Conservation (phyloP, 2,797 vertebrate species). For the Dicrostonyx torquatus region DNA sequence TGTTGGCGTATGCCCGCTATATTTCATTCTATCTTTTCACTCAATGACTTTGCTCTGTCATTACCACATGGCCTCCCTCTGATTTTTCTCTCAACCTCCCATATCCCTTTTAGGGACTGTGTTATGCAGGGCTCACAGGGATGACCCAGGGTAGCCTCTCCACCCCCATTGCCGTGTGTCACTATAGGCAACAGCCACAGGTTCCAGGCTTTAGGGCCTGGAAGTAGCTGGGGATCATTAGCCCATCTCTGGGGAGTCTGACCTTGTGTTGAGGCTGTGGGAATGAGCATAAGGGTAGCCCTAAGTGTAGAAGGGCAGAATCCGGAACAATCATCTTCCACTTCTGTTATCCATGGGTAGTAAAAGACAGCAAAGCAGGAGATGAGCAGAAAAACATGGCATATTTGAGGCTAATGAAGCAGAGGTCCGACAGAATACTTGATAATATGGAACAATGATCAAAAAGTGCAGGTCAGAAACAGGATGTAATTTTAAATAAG, state of each 20-base stretch:
- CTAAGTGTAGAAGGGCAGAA: background rate
- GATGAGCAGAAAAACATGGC: constrained; percentile 21
- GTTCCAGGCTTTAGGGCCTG: background rate
- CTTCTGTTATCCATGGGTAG: constrained; percentile 67
- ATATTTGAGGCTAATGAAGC: constrained; percentile 42
- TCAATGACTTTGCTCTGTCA: background rate
- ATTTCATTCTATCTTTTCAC: background rate
- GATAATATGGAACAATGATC: background rate
- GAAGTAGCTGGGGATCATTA: background rate
- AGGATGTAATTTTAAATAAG: constrained; percentile 63
- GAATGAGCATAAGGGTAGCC: background rate
- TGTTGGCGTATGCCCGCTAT: no score
- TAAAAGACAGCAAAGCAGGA: constrained; percentile 67
- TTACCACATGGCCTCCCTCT: background rate
- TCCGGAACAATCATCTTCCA: constrained; percentile 54
- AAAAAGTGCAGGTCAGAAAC: constrained; percentile 27
- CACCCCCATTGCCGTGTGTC: background rate
- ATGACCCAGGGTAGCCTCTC: background rate
- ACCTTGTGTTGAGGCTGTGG: background rate
- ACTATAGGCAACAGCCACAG: background rate
- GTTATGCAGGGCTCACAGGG: background rate
- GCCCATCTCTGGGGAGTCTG: background rate
- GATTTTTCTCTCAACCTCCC: background rate
- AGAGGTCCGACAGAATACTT: constrained; percentile 41
- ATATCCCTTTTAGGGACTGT: background rate